Evolutionary conservation across 2,797 vertebrate species (phyloP).

Genomic region (Bradypodion ventrale): DNA sequence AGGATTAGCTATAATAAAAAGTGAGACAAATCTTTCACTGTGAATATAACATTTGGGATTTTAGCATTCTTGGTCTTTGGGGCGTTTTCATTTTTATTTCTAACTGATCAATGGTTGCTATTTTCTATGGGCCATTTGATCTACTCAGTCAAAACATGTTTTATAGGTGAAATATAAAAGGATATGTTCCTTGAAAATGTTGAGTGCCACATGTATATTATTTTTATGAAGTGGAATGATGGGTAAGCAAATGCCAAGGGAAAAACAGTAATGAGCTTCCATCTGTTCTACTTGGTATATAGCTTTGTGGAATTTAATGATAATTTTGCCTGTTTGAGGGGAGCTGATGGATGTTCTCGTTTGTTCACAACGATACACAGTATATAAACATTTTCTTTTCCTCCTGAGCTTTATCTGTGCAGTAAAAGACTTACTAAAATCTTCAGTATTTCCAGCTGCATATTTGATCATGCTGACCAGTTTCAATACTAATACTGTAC

Average conservation of each 20-base stretch:
- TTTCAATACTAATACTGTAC: slow-evolving; percentile 46
- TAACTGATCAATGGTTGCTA: background rate
- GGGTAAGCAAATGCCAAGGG: slow-evolving; percentile 41
- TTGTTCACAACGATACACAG: slow-evolving; percentile 59
- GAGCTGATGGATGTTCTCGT: slow-evolving; percentile 64
- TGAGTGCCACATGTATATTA: slow-evolving; percentile 26
- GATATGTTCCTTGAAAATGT: slow-evolving; percentile 28
- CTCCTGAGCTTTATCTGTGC: slow-evolving; percentile 61
- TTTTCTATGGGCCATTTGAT: slow-evolving; percentile 31
- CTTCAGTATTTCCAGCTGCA: slow-evolving; percentile 54
- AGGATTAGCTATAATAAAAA: slow-evolving; percentile 5
- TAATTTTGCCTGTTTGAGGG: slow-evolving; percentile 56
- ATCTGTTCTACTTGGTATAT: slow-evolving; percentile 40
- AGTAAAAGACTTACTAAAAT: slow-evolving; percentile 60
- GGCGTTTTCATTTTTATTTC: slow-evolving; percentile 25
- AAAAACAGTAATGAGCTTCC: slow-evolving; percentile 45
- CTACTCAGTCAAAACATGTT: slow-evolving; percentile 35
- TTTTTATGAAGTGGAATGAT: slow-evolving; percentile 49
- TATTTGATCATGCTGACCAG: slow-evolving; percentile 55
- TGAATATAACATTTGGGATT: slow-evolving; percentile 24
- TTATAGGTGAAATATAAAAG: slow-evolving; percentile 30
- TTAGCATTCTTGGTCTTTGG: slow-evolving; percentile 16
- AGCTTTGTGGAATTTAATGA: slow-evolving; percentile 59
- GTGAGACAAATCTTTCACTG: slow-evolving; percentile 1
- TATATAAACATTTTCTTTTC: slow-evolving; percentile 57